phyloP scores from a whole-genome alignment of 2,797 vertebrate species.

The Oryzias dopingdopingensis region DNA sequence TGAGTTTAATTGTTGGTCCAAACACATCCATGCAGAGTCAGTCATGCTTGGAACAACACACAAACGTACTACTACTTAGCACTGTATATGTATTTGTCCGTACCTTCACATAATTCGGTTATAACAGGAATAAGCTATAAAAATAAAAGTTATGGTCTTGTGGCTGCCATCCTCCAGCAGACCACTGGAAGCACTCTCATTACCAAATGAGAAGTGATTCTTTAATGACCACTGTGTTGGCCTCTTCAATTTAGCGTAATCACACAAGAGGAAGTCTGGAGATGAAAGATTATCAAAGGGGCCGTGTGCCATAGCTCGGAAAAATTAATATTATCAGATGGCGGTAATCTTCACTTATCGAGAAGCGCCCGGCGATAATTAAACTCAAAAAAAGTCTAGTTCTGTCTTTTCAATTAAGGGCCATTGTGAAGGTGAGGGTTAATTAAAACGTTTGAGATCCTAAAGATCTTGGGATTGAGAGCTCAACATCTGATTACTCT shows the following conservation, averaged over 20 bases:
- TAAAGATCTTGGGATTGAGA: conserved; percentile 23
- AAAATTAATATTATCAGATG: conserved; percentile 70
- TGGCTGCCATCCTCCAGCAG: conserved; percentile 38
- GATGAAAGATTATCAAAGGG: conserved; percentile 76
- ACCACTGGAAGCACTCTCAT: conserved; percentile 62
- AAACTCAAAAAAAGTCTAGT: conserved; percentile 43
- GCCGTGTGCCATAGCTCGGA: conserved; percentile 52
- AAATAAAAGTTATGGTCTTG: conserved; percentile 2
- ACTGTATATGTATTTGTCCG: no score
- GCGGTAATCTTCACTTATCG: conserved; percentile 69
- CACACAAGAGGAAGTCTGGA: conserved; percentile 66
- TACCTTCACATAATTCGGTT: no score
- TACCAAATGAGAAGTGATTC: conserved; percentile 71
- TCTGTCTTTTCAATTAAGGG: conserved; percentile 52
- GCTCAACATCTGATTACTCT: conserved; percentile 4
- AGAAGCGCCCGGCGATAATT: conserved; percentile 62
- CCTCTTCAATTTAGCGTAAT: conserved; percentile 77
- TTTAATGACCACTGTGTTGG: conserved; percentile 69
- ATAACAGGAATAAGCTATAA: no score
- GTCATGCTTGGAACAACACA: no score
- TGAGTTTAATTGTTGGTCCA: no score
- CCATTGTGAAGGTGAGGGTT: conserved; percentile 30
- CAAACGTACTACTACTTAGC: no score
- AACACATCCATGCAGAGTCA: no score
- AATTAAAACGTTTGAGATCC: conserved; percentile 37